Base-by-base conservation (phyloP, 2,113 vertebrate genomes). In the Nycticryphes semicollaris region DNA sequence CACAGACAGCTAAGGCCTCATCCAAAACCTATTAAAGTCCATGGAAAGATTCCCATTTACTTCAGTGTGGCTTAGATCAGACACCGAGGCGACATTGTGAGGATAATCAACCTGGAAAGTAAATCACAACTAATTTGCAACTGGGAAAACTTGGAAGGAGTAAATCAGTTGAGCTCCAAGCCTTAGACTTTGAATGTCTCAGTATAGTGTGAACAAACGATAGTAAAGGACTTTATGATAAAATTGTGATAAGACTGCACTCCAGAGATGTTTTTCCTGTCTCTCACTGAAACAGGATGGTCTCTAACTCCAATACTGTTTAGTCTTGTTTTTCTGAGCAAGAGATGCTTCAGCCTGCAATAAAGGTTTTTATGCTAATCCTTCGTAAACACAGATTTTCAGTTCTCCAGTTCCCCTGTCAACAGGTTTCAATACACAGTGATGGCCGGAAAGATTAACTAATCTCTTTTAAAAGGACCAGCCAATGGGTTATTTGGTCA, bases 1-100 rank as follows among this genome's bases (percentile, higher is more conserved):
- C 47, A 48, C 15, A 92, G 80, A 84, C 56, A 95, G 56, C 35
- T 78, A 91, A 91, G 89, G 33, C 72, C n/a, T 84, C 86, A 95
- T 95, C 93, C 93, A 95, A 94, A 96, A 90, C 41, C 86, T 92
- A 51, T 81, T 93, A 78, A 89, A 89, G 94, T 70, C 93, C 89
- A 31, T 89, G 87, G 87, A 95, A 97, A 72, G 73, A 72, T 70
- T 96, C 67, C 62, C 57, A 77, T 80, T 91, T 85, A 76, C 59
- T 85, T 95, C 76, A 54, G 37, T 4, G 23, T 80, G 84, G n/a
- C 54, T 93, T 85, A 82, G 78, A 96, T 91, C 74, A 91, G 53
- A 57, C 75, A 85, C 54, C 54, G 41, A 82, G 91, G 75, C 1
- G 0, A 93, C n/a, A 69, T 56, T 0, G 0, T 45, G 57, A 88